Evolutionary conservation across 1,140 invertebrate genomes (phyloP), one percentile per base, ranked within the genome.

Genomic region (Charaxes varanes): DNA sequence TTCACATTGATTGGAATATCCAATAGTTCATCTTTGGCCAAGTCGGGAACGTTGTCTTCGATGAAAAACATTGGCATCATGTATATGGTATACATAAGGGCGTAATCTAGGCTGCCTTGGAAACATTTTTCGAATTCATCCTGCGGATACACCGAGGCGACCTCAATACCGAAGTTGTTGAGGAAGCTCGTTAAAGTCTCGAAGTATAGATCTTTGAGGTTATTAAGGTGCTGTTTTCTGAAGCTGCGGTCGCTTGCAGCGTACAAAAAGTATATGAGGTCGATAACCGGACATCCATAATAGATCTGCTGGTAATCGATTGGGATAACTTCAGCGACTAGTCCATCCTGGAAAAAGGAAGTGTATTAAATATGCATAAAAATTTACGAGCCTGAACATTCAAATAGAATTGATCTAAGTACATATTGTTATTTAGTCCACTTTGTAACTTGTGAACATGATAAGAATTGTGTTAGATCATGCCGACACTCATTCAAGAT

Each of bases 201-300:
- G 14, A 53, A 67, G 40, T 79, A 79, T 6, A 62, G 6, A 10
- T 61, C 45, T 36, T 61, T 72, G 4, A 76, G 45, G 10, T 51
- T 4, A 7, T 45, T 16, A 13, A 68, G 41, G 35, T 79, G 48
- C 2, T 54, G 40, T 26, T 46, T 53, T 26, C 71, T 49, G 33
- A 76, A 76, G 17, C 54, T 26, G 13, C 52, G 34, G 13, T 79
- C 67, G 4, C 69, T 68, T 1, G 52, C 44, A 1, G 57, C 48
- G 30, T 68, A 72, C 16, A 72, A 56, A 13, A 74, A 73, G 44
- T 70, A 77, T 10, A 73, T 45, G 2, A 79, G 56, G 21, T 79
- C 74, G 1, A 62, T 46, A 4, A 74, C 18, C n/a, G 72, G 70
- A 21, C 53, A 66, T 1, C 72, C 74, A 21, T 71, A 73, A 47